Base-by-base conservation (phyloP, 1,140 invertebrate species). In the Gonioctena quinquepunctata region DNA sequence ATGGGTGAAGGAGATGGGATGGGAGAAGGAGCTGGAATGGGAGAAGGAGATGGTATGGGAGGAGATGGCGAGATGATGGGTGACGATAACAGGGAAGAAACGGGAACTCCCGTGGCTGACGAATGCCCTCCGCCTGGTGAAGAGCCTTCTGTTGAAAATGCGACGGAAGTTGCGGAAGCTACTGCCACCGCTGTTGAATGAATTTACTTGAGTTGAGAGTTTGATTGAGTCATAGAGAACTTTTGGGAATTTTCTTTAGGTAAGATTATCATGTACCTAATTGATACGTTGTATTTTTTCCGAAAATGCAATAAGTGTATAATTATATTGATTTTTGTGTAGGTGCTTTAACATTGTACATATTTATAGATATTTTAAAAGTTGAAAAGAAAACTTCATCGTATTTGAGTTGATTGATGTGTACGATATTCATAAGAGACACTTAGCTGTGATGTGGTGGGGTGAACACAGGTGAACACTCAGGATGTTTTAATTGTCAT, bases 381-480 rank as follows among this genome's bases (percentile, higher is more conserved):
- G 26, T 52, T 28, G 23, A 26, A 27, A 11, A 54, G 48, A 66
- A 42, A 11, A 13, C 33, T 42, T 42, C n/a, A n/a, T n/a, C n/a
- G n/a, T n/a, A n/a, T n/a, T 11, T 42, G 33, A 42, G 33, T 13
- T 42, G 16, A 42, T n/a, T 42, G 33, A 42, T 42, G 16, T 42
- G 16, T 42, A 42, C 16, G 33, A 42, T 42, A 42, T 42, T 42
- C 33, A 42, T 42, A 42, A 42, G 48, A 49, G 25, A 66, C 63
- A 33, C 63, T 66, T 66, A 66, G 63, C 63, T 66, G 63, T 66
- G 63, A 66, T 66, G 6, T 52, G 48, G 63, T 66, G 63, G n/a
- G 42, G 63, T 66, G 63, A 66, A 66, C 63, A 66, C 63, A 66
- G 63, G 63, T 66, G 63, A 66, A 66, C 61, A 49, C 33, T 66